Percentiles rank a stretch among this genome's conserved stretches.
phyloP scores from a whole-genome alignment of 2,113 vertebrate species.

The Elachura formosa region DNA sequence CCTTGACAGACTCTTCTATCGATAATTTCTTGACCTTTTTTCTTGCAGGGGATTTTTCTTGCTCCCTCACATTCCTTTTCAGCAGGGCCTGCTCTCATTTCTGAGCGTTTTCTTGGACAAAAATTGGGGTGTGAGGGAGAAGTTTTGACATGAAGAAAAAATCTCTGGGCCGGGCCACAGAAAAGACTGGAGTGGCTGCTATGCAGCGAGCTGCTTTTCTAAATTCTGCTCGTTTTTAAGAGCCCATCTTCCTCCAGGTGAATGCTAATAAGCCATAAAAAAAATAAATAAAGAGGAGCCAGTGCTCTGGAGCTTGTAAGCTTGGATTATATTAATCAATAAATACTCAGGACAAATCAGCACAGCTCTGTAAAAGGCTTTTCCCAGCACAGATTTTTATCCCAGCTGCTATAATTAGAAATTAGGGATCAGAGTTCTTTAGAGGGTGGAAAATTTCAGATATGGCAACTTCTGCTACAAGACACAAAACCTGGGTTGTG shows the following conservation, averaged over 20 bases:
- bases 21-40: neutral
- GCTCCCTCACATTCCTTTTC: neutral
- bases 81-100: neutral
- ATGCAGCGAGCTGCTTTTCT: neutral
- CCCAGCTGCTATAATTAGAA: neutral
- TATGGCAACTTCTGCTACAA: neutral
- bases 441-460: neutral
- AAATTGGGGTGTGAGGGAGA: neutral
- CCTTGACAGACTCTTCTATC: neutral
- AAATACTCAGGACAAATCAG: neutral
- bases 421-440: neutral
- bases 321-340: neutral
- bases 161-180: neutral
- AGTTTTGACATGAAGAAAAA: neutral
- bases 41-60: neutral
- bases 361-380: neutral
- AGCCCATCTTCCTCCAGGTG: neutral
- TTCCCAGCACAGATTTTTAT: neutral
- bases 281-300: neutral
- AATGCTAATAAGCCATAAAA: neutral
- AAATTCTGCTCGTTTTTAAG: neutral
- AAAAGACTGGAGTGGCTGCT: neutral
- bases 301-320: neutral
- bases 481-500: neutral
- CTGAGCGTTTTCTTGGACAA: neutral